Evolutionary conservation across 2,797 vertebrate species (phyloP).

Genomic region (Pseudopleuronectes americanus): DNA sequence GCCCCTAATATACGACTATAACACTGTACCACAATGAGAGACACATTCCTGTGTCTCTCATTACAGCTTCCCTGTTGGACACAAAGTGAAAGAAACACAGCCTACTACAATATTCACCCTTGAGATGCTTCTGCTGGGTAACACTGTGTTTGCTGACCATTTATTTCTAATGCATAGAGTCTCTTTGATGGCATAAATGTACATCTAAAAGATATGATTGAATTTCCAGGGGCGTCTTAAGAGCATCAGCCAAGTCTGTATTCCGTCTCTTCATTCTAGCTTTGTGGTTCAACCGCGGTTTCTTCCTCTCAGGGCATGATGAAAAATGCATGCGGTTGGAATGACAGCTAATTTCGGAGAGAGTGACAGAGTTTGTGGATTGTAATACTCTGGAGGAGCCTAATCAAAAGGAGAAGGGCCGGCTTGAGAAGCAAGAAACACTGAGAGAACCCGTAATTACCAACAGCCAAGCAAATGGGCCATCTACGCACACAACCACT

Average conservation of each 20-base stretch:
- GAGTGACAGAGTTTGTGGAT: constrained; percentile 72
- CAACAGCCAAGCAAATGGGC: constrained; percentile 78
- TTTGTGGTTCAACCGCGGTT: constrained; percentile 29
- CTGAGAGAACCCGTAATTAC: constrained; percentile 79
- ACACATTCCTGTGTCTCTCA: background rate
- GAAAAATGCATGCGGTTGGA: constrained; percentile 64
- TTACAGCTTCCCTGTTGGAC: background rate
- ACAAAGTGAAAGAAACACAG: background rate
- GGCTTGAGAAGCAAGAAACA: constrained; percentile 66
- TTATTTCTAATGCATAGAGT: constrained; percentile 3
- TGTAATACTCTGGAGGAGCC: constrained; percentile 73
- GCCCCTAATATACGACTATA: too few relatives aligned
- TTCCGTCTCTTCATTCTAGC: constrained; percentile 14
- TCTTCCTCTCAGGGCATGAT: constrained; percentile 51
- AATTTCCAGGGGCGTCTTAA: constrained; percentile 13
- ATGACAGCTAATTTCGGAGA: constrained; percentile 73
- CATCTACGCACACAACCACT: constrained; percentile 75
- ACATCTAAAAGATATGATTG: constrained; percentile 3
- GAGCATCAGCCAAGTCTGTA: constrained; percentile 3
- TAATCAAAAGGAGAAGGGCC: constrained; percentile 74
- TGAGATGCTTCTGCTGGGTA: background rate
- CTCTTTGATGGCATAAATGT: constrained; percentile 5
- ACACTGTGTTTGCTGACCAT: constrained; percentile 2
- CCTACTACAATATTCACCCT: background rate
- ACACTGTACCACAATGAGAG: too few relatives aligned